Base-by-base conservation (phyloP, 2,888 invertebrate species). In the Xylocampa areola region DNA sequence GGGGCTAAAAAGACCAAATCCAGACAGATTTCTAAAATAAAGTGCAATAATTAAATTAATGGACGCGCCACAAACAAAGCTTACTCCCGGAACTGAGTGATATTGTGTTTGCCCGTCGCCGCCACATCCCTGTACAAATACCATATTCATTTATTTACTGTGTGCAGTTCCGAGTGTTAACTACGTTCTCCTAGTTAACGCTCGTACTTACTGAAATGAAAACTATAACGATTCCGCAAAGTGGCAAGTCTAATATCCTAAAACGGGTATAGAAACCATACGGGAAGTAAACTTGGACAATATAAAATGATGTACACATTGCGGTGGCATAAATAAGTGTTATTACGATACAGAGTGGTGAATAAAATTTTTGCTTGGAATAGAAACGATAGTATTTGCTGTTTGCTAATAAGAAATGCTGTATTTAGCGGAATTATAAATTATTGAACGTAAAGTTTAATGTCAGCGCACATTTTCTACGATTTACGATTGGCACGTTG, bases 161-260 rank as follows among this genome's bases (percentile, higher is more conserved):
- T 68, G 72, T 73, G 73, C 76, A 81, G 64, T 73, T 76, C 61
- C 65, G 60, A 66, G 74, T 69, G 67, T 79, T 76, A 77, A 76
- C 80, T 73, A 76, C 68, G 64, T 62, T 57, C 60, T 49, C 57
- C 68, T 59, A 73, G 76, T 78, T 80, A 80, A 71, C 67, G 69
- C 57, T 57, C 44, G 65, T 85, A 87, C 87, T 89, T 86, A 86
- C 77, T 76, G 78, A 81, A 87, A 87, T 88, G 84, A 86, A 87
- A 88, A 86, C 85, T 83, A 84, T 88, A 85, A 85, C 81, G 77
- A 77, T 63, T 60, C 78, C 77, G 64, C 77, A 72, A 73, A 82
- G 67, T 70, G 74, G 66, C 68, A 74, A 68, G 77, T 67, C 76
- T 80, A 79, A 82, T 81, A 78, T 73, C 67, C 73, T 76, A 76